These are phyloP conservation scores for Drosophila neocordata DNA, from an alignment of 1,140 invertebrate species.

Conservation along the genomic window DNA sequence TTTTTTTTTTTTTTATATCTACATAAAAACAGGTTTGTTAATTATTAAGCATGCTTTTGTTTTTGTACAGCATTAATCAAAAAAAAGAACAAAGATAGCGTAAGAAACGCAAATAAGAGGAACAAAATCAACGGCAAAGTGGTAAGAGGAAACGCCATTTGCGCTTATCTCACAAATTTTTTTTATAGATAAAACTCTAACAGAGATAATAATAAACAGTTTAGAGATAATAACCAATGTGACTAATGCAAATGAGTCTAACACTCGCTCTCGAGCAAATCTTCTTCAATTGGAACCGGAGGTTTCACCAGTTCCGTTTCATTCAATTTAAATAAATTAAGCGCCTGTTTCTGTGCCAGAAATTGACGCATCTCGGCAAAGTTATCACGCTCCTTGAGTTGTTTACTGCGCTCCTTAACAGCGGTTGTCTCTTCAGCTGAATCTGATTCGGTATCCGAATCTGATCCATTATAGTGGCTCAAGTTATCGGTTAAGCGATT, in stretches of 20 bases:
- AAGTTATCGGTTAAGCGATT: constrained; percentile 52
- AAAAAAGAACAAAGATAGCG: not conserved
- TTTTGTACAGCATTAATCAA: constrained; percentile 16
- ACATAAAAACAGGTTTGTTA: constrained; percentile 32
- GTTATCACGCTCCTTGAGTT: constrained; percentile 75
- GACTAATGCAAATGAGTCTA: constrained; percentile 30
- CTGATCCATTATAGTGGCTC: constrained; percentile 28
- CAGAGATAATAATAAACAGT: constrained; percentile 26
- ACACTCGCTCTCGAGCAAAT: constrained; percentile 78
- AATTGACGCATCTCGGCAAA: constrained; percentile 82
- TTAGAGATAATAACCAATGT: constrained; percentile 19
- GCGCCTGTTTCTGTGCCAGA: constrained; percentile 72
- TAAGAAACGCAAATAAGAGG: constrained; percentile 17
- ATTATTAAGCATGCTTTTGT: constrained; percentile 17
- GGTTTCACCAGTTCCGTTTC: constrained; percentile 24
- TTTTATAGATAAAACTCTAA: constrained; percentile 37
- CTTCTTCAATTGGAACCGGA: constrained; percentile 47
- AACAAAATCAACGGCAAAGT: constrained; percentile 37
- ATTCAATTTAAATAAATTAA: constrained; percentile 71
- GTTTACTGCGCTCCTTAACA: constrained; percentile 58
- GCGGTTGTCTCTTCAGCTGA: constrained; percentile 58
- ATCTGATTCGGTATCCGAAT: constrained; percentile 50
- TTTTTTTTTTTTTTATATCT: constrained; percentile 7
- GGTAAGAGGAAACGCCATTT: constrained; percentile 14
- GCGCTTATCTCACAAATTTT: constrained; percentile 44